Base-by-base conservation (phyloP, 2,888 invertebrate species). In the Acronicta aceris region DNA sequence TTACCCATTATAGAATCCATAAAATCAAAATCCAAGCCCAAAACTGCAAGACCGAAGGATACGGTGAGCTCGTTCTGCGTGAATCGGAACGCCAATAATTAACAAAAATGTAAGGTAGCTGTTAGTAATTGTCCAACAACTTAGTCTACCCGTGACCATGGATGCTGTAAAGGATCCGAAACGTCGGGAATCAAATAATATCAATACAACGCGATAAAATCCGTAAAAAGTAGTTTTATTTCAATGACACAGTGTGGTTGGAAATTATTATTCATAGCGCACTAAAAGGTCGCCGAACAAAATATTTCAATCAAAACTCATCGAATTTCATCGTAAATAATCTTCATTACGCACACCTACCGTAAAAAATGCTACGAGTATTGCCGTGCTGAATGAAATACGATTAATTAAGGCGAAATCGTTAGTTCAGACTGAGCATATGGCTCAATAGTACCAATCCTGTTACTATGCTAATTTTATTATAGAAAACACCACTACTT, bases 401-500 rank as follows among this genome's bases (percentile, higher is more conserved):
- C 54, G 30, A 71, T 74, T 51, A 65, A 61, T 55, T 54, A 46
- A 10, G 49, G 21, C 41, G 15, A 57, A 60, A 65, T 60, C 51
- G 25, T 36, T 13, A 25, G 10, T 42, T 33, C 16, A 27, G 13
- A 53, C 15, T 38, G 57, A 64, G 53, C 42, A 55, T 74, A 49
- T 64, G 52, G 38, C 61, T 63, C 75, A 57, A 72, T 65, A 52
- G 17, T 38, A 63, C 62, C 51, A 64, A 59, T 52, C 46, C 59
- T 60, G 73, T 83, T 79, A 82, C 76, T 82, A 88, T 84, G 84
- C 79, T 83, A 88, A 89, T 88, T 85, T 84, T 81, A 85, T 81
- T 78, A 70, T 71, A 79, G 80, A 84, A 85, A 85, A 81, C 81
- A 83, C 74, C 62, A 64, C 40, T 69, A 79, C 92, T 91, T 90